phyloP scores from a whole-genome alignment of 2,797 vertebrate genomes.

The Fundulus diaphanus region DNA sequence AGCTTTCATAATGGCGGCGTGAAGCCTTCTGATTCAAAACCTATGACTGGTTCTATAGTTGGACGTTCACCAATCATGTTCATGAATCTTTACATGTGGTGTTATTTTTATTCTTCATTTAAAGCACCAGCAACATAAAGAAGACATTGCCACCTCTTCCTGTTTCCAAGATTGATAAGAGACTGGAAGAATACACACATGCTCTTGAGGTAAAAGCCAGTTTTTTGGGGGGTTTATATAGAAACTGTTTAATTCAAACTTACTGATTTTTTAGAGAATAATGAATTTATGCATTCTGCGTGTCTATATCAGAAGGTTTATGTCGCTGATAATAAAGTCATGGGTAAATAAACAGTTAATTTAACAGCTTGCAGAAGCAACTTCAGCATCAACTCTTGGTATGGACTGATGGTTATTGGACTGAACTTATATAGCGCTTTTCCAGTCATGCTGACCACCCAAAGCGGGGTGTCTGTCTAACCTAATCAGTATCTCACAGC shows the following conservation, averaged over 20 bases:
- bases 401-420: too few species aligned
- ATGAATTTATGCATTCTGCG: neutral
- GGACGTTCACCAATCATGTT: neutral
- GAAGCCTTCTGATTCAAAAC: neutral
- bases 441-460: too few species aligned
- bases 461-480: neutral
- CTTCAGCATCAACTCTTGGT: neutral
- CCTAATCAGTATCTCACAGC: too few species aligned
- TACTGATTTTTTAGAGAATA: neutral
- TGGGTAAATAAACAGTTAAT: neutral
- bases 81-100: neutral
- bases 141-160: constrained; percentile 81
- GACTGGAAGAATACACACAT: constrained; percentile 90
- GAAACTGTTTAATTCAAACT: neutral
- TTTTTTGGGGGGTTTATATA: neutral
- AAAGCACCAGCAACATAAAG: constrained; percentile 83
- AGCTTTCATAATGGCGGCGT: neutral
- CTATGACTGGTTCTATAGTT: neutral
- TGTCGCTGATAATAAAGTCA: too few species aligned
- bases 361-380: neutral
- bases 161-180: constrained; percentile 88
- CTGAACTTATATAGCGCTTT: too few species aligned
- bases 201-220: constrained; percentile 87
- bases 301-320: too few species aligned
- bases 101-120: neutral